A percentile compares a stretch with the other conserved stretches of the same genome.
phyloP scores from a whole-genome alignment of 1,140 invertebrate genomes.

The Solen grandis region DNA sequence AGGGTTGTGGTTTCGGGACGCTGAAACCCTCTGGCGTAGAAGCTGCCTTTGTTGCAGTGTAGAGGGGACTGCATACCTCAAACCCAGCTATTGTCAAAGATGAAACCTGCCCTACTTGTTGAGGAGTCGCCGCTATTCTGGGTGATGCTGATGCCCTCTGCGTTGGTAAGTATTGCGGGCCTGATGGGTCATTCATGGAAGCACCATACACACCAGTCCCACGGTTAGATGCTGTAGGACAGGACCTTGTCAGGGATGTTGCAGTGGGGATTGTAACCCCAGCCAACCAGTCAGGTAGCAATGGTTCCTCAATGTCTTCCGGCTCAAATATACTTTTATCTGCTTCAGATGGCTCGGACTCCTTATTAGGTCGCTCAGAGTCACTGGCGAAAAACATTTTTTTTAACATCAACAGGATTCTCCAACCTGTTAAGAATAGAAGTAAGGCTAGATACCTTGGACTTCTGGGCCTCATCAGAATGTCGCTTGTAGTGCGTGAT shows the following conservation, averaged over 20 bases:
- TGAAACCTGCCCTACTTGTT: not conserved
- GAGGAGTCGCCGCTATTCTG: not conserved
- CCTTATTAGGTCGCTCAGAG: not conserved
- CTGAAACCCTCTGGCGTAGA: too few species aligned
- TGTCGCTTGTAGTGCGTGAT: not conserved
- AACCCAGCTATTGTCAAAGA: not conserved
- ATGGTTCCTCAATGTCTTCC: too few species aligned
- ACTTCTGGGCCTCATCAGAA: not conserved
- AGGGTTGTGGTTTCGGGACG: too few species aligned
- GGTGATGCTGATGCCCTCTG: not conserved
- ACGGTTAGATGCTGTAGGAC: not conserved
- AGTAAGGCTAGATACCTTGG: not conserved
- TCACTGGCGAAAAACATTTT: not conserved
- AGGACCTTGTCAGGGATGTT: not conserved
- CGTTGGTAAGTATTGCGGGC: not conserved
- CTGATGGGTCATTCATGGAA: not conserved
- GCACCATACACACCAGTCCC: not conserved
- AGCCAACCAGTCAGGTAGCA: not conserved
- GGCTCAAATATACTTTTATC: not conserved
- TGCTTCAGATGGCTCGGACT: too few species aligned
- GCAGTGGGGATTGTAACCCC: not conserved
- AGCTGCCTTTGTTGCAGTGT: too few species aligned
- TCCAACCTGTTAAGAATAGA: not conserved
- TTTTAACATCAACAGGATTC: slow-evolving; percentile 2
- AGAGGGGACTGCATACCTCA: too few species aligned